Evolutionary conservation across 2,113 vertebrate species (phyloP), one percentile per base, ranked within the genome.

Genomic region (Lota lota): DNA sequence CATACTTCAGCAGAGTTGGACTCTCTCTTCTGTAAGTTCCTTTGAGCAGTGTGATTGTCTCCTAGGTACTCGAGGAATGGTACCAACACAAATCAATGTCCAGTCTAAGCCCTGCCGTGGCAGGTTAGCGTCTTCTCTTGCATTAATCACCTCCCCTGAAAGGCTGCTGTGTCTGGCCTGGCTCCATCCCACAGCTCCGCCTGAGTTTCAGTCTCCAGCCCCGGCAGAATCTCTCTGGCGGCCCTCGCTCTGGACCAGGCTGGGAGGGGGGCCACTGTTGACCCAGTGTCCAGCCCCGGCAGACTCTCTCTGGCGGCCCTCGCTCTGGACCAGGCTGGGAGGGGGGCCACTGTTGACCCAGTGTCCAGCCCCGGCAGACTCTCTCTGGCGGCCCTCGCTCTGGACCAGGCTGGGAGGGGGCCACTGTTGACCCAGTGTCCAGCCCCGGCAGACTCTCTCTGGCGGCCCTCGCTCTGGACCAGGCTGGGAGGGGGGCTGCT

Each of bases 141-240:
- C 79, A 83, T 92, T 72, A 87, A 90, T 91, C 87, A 87, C 83
- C 67, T 79, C 62, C 79, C 68, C 63, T 84, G 74, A 90, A 90
- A 90, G 90, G 88, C 84, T 75, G 75, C 75, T 75, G 24, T 70
- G 83, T 78, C 77, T 72, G 57, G 76, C 74, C 61, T 60, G 74
- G 59, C 74, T 77, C 74, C 72, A 68, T 79, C 78, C 78, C 80
- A 76, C 85, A 72, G 33, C 80, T 75, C 72, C 57, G 74, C 75
- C 77, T 85, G 71, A 81, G 83, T 81, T 83, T 86, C 84, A 81
- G 74, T 66, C 74, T 78, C 63, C 57, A 59, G 64, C 62, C 74
- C 85, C 60, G 79, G 80, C 86, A 76, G 78, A 14, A 78, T 51
- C 81, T 69, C 79, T 83, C 73, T 67, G 81, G 18, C 63, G 88